These are phyloP conservation scores for Myotis lucifugus DNA, from an alignment of 2,113 vertebrate species.

Conservation along the genomic window DNA sequence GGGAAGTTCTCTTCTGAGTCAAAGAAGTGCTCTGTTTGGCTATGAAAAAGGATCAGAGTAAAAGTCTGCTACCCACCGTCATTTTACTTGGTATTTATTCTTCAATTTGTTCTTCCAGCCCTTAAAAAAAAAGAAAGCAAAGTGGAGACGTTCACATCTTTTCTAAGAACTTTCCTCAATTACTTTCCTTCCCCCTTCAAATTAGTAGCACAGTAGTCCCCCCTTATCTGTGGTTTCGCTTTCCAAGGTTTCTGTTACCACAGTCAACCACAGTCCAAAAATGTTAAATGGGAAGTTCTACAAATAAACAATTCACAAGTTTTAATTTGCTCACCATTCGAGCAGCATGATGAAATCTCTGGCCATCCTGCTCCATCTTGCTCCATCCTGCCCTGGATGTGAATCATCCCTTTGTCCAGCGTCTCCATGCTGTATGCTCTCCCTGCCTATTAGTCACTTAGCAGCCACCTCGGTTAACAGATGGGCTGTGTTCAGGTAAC, in stretches of 20 bases:
- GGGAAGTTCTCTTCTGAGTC: background rate
- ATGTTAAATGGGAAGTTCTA: background rate
- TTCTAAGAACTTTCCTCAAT: background rate
- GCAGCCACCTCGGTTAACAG: background rate
- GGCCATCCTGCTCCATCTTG: background rate
- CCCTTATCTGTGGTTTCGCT: background rate
- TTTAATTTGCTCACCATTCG: background rate
- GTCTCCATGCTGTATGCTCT: background rate
- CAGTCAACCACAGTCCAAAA: background rate
- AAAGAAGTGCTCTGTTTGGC: background rate
- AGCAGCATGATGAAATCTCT: background rate
- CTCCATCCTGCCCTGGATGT: background rate
- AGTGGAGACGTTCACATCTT: background rate
- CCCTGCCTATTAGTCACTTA: background rate
- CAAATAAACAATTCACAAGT: background rate
- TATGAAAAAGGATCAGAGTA: background rate
- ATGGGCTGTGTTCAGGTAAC: background rate
- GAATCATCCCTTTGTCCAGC: background rate
- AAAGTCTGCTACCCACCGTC: background rate
- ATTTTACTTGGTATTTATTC: background rate
- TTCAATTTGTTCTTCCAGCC: background rate
- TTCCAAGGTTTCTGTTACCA: background rate
- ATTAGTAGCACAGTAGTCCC: background rate
- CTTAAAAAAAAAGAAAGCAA: background rate
- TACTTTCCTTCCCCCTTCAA: background rate